phyloP scores from a whole-genome alignment of 2,113 vertebrate genomes.

The Myrmecobius fasciatus region DNA sequence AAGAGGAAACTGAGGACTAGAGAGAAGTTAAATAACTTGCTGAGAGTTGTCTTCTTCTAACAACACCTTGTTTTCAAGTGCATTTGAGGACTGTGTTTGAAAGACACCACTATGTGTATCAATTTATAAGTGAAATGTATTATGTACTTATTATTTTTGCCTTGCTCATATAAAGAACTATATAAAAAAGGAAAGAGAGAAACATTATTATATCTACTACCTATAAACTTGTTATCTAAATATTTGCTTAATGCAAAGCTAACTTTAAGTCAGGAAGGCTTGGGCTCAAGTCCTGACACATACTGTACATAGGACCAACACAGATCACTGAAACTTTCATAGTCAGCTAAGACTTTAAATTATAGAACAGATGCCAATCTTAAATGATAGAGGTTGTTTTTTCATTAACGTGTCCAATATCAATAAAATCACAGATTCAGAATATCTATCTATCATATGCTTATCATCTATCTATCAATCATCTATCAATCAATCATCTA shows the following conservation, averaged over 20 bases:
- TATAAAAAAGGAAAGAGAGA: too few relatives aligned
- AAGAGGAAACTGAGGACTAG: background rate
- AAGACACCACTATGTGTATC: background rate
- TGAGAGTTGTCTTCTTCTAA: background rate
- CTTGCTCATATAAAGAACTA: too few relatives aligned
- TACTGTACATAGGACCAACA: background rate
- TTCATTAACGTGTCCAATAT: background rate
- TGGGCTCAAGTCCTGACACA: background rate
- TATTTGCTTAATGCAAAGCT: too few relatives aligned
- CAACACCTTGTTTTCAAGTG: background rate
- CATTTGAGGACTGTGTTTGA: background rate
- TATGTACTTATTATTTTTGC: too few relatives aligned
- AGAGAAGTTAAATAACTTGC: background rate
- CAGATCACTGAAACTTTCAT: background rate
- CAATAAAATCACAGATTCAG: background rate
- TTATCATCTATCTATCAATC: too few relatives aligned
- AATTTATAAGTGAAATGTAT: background rate
- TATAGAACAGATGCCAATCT: background rate
- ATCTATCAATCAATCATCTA: too few relatives aligned
- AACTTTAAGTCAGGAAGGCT: too few relatives aligned
- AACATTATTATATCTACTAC: too few relatives aligned
- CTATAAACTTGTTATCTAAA: too few relatives aligned
- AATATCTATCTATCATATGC: background rate
- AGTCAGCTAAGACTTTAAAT: background rate
- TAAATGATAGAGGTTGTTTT: background rate